A percentile compares a stretch with the other conserved stretches of the same genome.
These are phyloP conservation scores for Napeogenes inachia DNA, from an alignment of 2,888 invertebrate genomes.

Conservation along the genomic window DNA sequence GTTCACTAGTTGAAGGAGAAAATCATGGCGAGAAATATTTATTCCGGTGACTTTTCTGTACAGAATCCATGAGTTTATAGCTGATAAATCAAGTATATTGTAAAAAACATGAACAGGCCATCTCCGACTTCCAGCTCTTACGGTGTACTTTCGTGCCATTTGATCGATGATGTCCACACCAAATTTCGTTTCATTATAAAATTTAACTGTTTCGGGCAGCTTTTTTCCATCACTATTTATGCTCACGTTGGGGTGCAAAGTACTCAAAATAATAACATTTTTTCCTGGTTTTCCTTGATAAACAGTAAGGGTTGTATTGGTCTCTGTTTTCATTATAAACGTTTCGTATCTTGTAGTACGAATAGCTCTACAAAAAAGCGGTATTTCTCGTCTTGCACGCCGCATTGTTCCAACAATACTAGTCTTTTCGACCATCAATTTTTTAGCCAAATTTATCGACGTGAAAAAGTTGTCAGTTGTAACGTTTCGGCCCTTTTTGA, in stretches of 20 bases:
- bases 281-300: slow-evolving; percentile 16
- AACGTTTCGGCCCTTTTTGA: too few relatives aligned
- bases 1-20: not conserved
- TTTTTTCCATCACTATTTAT: too few relatives aligned
- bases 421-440: too few relatives aligned
- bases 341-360: slow-evolving; percentile 7
- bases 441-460: slow-evolving; percentile 2
- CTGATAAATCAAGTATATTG: slow-evolving; percentile 18
- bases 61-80: slow-evolving; percentile 17
- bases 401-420: not conserved
- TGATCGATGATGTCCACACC: slow-evolving; percentile 13
- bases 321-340: not conserved
- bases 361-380: not conserved
- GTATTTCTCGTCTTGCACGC: not conserved
- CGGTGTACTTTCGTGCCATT: slow-evolving; percentile 15
- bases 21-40: slow-evolving; percentile 16
- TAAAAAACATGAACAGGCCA: slow-evolving; percentile 19
- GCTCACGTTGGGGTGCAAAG: too few relatives aligned
- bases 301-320: not conserved
- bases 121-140: slow-evolving; percentile 13
- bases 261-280: slow-evolving; percentile 13
- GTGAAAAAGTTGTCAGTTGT: too few relatives aligned
- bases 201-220: slow-evolving; percentile 8
- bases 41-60: slow-evolving; percentile 16
- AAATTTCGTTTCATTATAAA: slow-evolving; percentile 19